Evolutionary conservation across 2,113 vertebrate genomes (phyloP).

Genomic region (Cyanocitta stelleri): DNA sequence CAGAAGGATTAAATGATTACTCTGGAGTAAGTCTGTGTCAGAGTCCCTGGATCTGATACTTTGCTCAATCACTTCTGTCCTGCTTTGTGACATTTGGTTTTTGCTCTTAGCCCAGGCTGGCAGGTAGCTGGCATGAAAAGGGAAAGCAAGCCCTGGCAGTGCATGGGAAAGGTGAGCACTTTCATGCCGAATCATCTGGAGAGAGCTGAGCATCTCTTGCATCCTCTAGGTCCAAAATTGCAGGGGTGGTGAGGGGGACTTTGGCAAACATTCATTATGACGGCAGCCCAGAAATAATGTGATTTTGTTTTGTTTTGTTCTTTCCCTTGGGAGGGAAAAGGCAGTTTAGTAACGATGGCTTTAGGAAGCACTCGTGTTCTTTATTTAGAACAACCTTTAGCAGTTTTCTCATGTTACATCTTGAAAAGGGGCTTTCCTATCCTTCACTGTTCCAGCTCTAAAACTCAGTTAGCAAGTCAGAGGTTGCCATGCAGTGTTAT

Average conservation of each 20-base stretch:
- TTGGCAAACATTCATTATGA: neutral
- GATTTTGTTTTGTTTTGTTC: neutral
- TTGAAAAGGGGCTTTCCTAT: neutral
- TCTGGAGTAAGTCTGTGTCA: neutral
- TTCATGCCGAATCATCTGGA: neutral
- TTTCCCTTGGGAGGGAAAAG: neutral
- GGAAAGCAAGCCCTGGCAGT: neutral
- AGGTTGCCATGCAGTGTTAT: neutral
- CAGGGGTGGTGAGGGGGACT: neutral
- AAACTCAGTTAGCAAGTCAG: neutral
- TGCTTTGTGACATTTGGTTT: neutral
- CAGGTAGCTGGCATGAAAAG: neutral
- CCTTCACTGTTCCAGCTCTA: neutral
- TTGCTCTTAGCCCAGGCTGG: neutral
- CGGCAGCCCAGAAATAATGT: neutral
- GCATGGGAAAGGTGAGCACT: neutral
- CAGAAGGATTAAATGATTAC: neutral
- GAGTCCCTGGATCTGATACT: neutral
- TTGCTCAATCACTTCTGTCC: neutral
- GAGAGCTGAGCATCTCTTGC: neutral
- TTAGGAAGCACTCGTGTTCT: neutral
- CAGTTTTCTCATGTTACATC: neutral
- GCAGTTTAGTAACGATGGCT: neutral
- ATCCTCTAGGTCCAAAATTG: neutral
- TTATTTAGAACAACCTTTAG: conserved; percentile 5